Percentiles rank a stretch among this genome's conserved stretches.
These are phyloP conservation scores for Petaurus breviceps DNA, from an alignment of 2,113 vertebrate genomes.

Conservation along the genomic window DNA sequence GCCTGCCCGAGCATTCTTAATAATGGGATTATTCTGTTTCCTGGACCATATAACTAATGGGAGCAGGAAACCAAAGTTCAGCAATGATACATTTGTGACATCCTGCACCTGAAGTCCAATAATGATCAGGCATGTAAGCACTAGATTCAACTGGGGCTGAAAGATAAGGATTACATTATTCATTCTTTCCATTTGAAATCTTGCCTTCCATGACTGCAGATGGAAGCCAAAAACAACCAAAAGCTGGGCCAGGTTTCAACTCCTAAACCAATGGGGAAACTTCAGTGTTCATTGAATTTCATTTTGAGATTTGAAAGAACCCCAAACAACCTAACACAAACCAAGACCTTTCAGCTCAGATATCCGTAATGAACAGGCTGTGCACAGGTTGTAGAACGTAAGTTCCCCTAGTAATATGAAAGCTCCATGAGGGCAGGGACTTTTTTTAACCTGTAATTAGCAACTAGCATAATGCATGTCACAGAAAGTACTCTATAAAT, in stretches of 20 bases:
- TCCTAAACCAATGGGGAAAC: slow-evolving; percentile 31
- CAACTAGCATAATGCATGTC: neutral
- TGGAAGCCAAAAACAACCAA: slow-evolving; percentile 26
- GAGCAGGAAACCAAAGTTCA: slow-evolving; percentile 15
- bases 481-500: neutral
- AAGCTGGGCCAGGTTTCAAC: slow-evolving; percentile 12
- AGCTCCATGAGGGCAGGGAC: neutral
- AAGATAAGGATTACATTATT: neutral
- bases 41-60: neutral
- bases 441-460: neutral
- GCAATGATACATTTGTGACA: neutral
- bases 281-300: neutral
- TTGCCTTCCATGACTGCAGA: slow-evolving; percentile 29
- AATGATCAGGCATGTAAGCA: neutral
- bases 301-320: slow-evolving; percentile 19
- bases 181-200: slow-evolving; percentile 31
- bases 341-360: neutral
- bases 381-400: neutral
- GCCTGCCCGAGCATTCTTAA: neutral
- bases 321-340: slow-evolving; percentile 24
- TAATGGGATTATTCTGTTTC: neutral
- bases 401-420: neutral
- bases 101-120: neutral
- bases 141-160: neutral
- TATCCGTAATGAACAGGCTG: neutral